Evolutionary conservation across 2,888 invertebrate species (phyloP), one percentile per base, ranked within the genome.

Genomic region (Athetis lepigone): DNA sequence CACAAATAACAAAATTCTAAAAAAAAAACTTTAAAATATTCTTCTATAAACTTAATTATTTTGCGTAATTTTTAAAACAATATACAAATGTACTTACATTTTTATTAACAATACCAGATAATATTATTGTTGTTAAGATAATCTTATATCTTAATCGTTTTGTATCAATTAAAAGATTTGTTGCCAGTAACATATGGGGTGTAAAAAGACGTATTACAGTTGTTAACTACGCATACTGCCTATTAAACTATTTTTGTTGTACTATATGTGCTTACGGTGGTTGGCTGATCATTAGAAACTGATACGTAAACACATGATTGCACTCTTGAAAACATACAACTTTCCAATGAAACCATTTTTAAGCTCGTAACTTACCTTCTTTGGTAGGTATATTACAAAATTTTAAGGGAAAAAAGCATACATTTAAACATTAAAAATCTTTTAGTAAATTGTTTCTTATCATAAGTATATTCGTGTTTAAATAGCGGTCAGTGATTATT

Each of bases 11-110:
- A 13, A 50, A 52, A 52, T 42, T 43, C n/a, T n/a, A n/a, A n/a
- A 45, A 46, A 16, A 33, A 50, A 57, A 37, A 27, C 18, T 43
- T 37, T 27, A 27, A 33, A 59, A 52, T 69, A 69, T 68, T 68
- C 61, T 68, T 74, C 56, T 70, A 63, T 54, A 19, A 33, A 62
- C 45, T 73, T 57, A 69, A 57, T 68, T 39, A 18, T 68, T 69
- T 70, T 18, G 33, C 50, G 39, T 42, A 45, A 57, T 40, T 63
- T 74, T 63, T 27, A 27, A 63, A 33, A 54, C 45, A 68, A 69
- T 54, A 46, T 45, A 50, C 16, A 3, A 47, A 50, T 63, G 33
- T 75, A 70, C 57, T 71, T 75, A 70, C 40, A 70, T 47, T 50
- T 69, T 75, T 25, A 50, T 42, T 64, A 25, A 70, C 23, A 27